These are phyloP conservation scores for Gymnocypris eckloni DNA, from an alignment of 2,797 vertebrate species.

Conservation along the genomic window DNA sequence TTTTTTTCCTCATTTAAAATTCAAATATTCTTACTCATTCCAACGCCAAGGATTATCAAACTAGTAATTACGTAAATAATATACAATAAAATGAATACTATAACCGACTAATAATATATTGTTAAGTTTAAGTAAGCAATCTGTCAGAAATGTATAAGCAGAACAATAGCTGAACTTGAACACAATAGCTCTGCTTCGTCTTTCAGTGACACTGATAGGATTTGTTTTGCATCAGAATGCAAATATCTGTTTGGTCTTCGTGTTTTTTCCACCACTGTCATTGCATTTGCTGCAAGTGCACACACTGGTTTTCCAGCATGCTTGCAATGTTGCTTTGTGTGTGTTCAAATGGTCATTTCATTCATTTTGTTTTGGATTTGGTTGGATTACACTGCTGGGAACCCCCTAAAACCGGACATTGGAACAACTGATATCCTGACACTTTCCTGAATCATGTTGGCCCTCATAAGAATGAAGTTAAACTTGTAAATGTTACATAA, in stretches of 20 bases:
- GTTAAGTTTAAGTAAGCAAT: neutral
- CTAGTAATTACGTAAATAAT: neutral
- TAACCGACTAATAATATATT: neutral
- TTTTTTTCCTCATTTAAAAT: neutral
- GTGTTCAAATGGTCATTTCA: neutral
- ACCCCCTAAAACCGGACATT: constrained; percentile 5
- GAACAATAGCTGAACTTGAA: neutral
- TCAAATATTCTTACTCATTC: neutral
- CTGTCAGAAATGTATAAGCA: neutral
- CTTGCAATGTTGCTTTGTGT: neutral
- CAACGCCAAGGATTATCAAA: neutral
- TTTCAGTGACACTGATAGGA: neutral
- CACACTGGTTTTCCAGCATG: neutral
- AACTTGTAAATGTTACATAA: constrained; percentile 17
- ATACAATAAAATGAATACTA: neutral
- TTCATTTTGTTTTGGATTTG: neutral
- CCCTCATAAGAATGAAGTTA: constrained; percentile 1
- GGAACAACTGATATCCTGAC: constrained; percentile 27
- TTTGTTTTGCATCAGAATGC: constrained; percentile 43
- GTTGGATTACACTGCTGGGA: neutral
- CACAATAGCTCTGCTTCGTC: neutral
- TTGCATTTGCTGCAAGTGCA: constrained; percentile 5
- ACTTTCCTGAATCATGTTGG: constrained; percentile 5
- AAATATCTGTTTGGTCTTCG: constrained; percentile 16
- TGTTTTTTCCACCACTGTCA: neutral